Evolutionary conservation across 2,797 vertebrate species (phyloP).

Genomic region (Sus cebifrons): DNA sequence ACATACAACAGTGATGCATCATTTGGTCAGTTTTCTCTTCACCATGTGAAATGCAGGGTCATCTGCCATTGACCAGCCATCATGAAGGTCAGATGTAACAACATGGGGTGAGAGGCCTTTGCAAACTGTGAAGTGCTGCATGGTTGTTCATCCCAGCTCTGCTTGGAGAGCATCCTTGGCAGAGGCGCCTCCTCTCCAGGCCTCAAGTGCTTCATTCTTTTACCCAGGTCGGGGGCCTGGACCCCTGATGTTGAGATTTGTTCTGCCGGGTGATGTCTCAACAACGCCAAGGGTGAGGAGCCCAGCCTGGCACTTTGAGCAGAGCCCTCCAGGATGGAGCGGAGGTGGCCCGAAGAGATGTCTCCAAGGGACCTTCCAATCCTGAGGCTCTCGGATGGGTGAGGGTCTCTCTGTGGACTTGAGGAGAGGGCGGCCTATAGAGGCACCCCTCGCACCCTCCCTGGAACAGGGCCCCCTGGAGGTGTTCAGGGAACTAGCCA

Average conservation of each 20-base stretch:
- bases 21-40: not conserved
- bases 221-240: accelerated
- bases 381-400: not conserved
- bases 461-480: accelerated
- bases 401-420: not conserved
- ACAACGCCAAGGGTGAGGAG: not conserved
- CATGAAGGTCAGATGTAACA: not conserved
- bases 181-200: not conserved
- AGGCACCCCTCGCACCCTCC: not conserved
- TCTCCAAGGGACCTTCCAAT: not conserved
- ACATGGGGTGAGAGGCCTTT: not conserved
- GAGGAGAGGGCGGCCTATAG: not conserved
- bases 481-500: accelerated
- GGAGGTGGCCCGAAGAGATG: not conserved
- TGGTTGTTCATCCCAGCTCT: accelerated
- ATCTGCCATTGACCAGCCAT: not conserved
- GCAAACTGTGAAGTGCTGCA: accelerated
- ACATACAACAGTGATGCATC: accelerated
- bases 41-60: too few relatives aligned
- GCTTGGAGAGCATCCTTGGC: not conserved
- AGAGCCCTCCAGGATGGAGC: not conserved
- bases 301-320: not conserved
- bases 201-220: not conserved
- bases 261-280: not conserved
- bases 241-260: not conserved